phyloP scores from a whole-genome alignment of 2,888 invertebrate species.

The Euplexia lucipara region DNA sequence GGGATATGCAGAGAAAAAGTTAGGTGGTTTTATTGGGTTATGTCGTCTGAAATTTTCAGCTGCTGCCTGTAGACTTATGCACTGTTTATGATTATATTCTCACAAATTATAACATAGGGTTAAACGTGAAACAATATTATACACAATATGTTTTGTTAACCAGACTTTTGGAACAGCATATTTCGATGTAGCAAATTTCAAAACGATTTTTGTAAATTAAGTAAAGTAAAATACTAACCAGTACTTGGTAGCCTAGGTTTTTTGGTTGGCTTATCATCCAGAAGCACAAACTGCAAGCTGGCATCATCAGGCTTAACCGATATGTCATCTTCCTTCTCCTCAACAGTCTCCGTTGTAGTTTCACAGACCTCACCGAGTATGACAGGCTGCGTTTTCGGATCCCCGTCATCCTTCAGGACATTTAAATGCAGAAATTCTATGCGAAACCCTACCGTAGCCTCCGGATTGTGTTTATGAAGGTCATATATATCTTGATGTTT shows the following conservation, averaged over 20 bases:
- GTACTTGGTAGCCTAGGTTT: conserved; percentile 48
- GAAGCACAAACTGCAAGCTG: conserved; percentile 75
- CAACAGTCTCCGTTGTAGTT: conserved; percentile 62
- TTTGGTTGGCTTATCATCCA: conserved; percentile 68
- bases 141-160: too few relatives aligned
- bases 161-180: neutral
- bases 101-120: too few relatives aligned
- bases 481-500: conserved; percentile 81
- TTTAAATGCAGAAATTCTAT: conserved; percentile 85
- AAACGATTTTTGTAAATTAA: neutral
- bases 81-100: too few relatives aligned
- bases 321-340: conserved; percentile 37
- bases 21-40: too few relatives aligned
- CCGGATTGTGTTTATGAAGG: conserved; percentile 82
- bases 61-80: too few relatives aligned
- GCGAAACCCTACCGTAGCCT: conserved; percentile 82
- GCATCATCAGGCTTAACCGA: conserved; percentile 61
- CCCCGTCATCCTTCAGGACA: conserved; percentile 77
- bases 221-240: conserved; percentile 39
- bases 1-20: too few relatives aligned
- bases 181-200: neutral
- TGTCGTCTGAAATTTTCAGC: too few relatives aligned
- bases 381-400: conserved; percentile 73
- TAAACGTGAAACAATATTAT: too few relatives aligned
- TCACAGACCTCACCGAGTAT: conserved; percentile 80